A percentile compares a stretch with the other conserved stretches of the same genome.
Conservation (phyloP, 1,140 invertebrate genomes). For the Magallana angulata region DNA sequence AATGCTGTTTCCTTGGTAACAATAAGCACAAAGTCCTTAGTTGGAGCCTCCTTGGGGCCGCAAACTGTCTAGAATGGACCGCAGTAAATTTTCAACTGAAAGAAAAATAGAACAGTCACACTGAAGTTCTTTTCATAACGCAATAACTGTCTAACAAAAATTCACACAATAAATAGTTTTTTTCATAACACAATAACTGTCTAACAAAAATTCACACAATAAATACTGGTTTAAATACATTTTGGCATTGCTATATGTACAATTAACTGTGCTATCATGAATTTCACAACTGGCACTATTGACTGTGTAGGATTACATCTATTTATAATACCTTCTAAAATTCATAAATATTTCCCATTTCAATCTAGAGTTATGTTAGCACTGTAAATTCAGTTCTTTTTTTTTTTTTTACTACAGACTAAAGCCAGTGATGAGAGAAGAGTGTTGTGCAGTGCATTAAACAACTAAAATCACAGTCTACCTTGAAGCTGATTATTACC, state of each 20-base stretch:
- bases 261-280: not conserved
- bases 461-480: not conserved
- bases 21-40: not conserved
- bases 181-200: too few species aligned
- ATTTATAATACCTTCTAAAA: not conserved
- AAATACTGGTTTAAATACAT: too few species aligned
- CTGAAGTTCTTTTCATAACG: not conserved
- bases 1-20: not conserved
- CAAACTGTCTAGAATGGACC: constrained; percentile 9
- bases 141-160: too few species aligned
- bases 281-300: not conserved
- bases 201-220: too few species aligned
- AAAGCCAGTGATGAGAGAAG: not conserved
- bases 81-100: constrained; percentile 16
- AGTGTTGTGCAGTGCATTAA: not conserved
- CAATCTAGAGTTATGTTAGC: not conserved
- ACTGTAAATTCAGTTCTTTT: too few species aligned
- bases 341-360: not conserved
- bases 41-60: not conserved
- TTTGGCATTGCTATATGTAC: not conserved
- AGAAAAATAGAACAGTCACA: not conserved
- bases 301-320: too few species aligned
- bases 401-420: constrained; percentile 4
- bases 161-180: too few species aligned
- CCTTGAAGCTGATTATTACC: constrained; percentile 15